Evolutionary conservation across 2,888 invertebrate species (phyloP).

Genomic region (Baccha elongata): DNA sequence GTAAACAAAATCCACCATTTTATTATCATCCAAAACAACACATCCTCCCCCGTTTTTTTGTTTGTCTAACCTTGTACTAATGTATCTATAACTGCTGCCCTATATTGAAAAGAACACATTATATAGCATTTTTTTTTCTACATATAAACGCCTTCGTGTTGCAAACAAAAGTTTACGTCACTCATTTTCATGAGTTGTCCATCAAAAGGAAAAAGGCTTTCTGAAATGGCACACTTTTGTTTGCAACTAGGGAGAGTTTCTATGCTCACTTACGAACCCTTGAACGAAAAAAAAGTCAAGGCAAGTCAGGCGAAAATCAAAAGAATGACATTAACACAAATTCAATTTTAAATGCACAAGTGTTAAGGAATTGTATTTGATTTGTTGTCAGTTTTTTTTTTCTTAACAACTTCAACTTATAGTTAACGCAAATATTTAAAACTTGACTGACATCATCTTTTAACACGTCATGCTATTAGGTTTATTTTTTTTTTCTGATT

Average conservation of each 20-base stretch:
- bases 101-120: background rate
- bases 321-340: background rate
- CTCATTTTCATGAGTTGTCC: conserved; percentile 11
- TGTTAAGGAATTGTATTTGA: conserved; percentile 12
- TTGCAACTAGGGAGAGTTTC: background rate
- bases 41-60: background rate
- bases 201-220: conserved; percentile 11
- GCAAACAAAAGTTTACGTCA: conserved; percentile 36
- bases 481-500: conserved; percentile 22
- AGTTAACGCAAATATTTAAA: conserved; percentile 14
- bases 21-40: background rate
- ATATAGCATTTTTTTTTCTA: background rate
- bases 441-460: conserved; percentile 59
- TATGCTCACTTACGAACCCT: background rate
- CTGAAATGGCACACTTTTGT: conserved; percentile 20
- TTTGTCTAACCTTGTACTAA: conserved; percentile 3
- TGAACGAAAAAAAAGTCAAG: background rate
- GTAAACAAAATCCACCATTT: conserved; percentile 13
- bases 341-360: conserved; percentile 13
- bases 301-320: background rate
- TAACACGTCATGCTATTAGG: conserved; percentile 42
- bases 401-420: conserved; percentile 20
- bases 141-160: conserved; percentile 18
- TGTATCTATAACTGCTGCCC: conserved; percentile 2
- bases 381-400: background rate